phyloP scores from a whole-genome alignment of 2,113 vertebrate genomes.

The Mesitornis unicolor region DNA sequence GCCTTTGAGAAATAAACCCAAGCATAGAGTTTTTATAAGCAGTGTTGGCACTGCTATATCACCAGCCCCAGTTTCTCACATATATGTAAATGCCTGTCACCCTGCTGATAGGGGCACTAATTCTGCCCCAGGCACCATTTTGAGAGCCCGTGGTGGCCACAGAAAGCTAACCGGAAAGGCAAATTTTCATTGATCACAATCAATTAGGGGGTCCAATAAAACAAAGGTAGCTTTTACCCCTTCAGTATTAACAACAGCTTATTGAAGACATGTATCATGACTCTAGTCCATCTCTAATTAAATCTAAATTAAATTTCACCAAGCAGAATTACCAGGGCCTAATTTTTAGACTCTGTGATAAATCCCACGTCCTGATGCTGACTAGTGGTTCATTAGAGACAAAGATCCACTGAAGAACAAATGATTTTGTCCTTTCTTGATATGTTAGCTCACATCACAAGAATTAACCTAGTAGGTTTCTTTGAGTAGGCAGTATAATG shows the following conservation, averaged over 20 bases:
- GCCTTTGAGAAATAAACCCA: neutral
- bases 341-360: neutral
- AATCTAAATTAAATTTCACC: constrained; percentile 59
- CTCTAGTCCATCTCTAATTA: constrained; percentile 48
- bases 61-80: neutral
- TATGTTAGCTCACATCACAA: neutral
- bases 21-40: neutral
- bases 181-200: neutral
- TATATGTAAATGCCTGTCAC: rapidly evolving
- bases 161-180: neutral
- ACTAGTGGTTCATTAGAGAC: neutral
- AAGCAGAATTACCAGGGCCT: neutral
- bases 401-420: neutral
- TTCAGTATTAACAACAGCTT: neutral
- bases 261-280: neutral
- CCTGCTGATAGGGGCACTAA: neutral
- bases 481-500: neutral
- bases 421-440: neutral
- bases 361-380: neutral
- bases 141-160: neutral
- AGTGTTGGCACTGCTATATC: neutral
- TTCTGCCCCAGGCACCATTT: neutral
- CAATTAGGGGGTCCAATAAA: neutral
- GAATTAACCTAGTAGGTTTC: neutral
- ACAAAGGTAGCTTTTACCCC: neutral